Evolutionary conservation across 2,888 invertebrate genomes (phyloP), one percentile per base, ranked within the genome.

Genomic region (Griposia aprilina): DNA sequence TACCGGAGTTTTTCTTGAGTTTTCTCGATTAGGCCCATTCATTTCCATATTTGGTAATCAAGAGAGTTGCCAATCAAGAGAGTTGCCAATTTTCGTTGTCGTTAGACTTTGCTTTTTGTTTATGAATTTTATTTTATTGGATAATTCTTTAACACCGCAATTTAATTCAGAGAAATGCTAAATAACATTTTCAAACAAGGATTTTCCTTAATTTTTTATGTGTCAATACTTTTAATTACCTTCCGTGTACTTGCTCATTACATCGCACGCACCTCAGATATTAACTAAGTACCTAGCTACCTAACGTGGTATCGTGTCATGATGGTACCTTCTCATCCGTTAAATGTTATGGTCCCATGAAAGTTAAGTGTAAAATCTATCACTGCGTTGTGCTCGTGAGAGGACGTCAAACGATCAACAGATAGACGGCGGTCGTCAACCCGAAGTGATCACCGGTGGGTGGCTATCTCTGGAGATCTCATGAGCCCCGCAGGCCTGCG

Each of bases 351-450:
- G 78, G 65, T 76, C 60, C 15, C 76, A 85, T 87, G 60, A 88
- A 88, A 80, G 79, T 76, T 75, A 84, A 86, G 80, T 83, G 79
- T 78, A 69, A 78, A 87, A 82, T 85, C 80, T 89, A 83, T 76
- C 66, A 82, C 72, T 68, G 72, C 60, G 69, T 79, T 73, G 74
- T 75, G 62, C 69, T 73, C 65, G 60, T 69, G 78, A 69, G 81
- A 82, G 81, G 57, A 80, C 70, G 77, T 69, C 78, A 66, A 77
- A 65, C 84, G 87, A 90, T 88, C 89, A 84, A 88, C 90, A 89
- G 91, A 90, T 90, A 90, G 85, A 86, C 76, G 83, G 70, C 90
- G 90, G 91, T 90, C 91, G 90, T 90, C 91, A 91, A 90, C 91
- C 92, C 86, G 81, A 74, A 88, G 87, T 83, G 82, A 88, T 89